Conservation (phyloP, 2,888 invertebrate genomes). For the Nemotelus nigrinus region DNA sequence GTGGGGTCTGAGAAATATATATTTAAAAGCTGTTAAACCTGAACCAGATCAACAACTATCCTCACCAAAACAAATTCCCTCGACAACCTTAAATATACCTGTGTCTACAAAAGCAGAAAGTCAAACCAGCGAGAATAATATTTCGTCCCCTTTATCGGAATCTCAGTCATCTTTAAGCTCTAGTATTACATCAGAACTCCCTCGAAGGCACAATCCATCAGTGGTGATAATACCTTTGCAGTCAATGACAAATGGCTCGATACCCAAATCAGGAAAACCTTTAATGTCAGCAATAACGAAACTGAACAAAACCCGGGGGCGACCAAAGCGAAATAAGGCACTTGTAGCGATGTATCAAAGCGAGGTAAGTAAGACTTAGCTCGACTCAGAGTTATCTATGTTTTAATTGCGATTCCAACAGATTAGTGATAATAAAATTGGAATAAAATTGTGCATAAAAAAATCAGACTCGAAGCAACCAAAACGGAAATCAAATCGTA, state of each 20-base stretch:
- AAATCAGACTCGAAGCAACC: conserved; percentile 59
- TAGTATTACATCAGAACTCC: conserved; percentile 43
- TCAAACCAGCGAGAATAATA: conserved; percentile 62
- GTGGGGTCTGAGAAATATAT: no score
- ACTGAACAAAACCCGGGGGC: conserved; percentile 61
- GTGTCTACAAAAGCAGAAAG: conserved; percentile 62
- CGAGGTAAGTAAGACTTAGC: conserved; percentile 61
- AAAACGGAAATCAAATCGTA: conserved; percentile 57
- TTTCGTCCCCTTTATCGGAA: conserved; percentile 57
- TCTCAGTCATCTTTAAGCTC: conserved; percentile 58
- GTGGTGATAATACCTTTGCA: conserved; percentile 47
- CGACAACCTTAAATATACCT: conserved; percentile 51
- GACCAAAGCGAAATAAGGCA: conserved; percentile 65
- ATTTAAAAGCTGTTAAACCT: conserved; percentile 10
- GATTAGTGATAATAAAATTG: conserved; percentile 66
- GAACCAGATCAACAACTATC: conserved; percentile 55
- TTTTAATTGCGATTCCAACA: conserved; percentile 54
- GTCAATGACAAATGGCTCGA: conserved; percentile 59
- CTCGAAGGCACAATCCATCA: conserved; percentile 49
- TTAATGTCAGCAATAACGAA: conserved; percentile 61
- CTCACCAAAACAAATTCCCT: conserved; percentile 13
- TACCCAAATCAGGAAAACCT: conserved; percentile 64
- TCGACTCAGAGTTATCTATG: neutral
- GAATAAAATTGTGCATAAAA: conserved; percentile 64
- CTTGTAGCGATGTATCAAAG: conserved; percentile 69